Evolutionary conservation across 2,888 invertebrate genomes (phyloP).

Genomic region (Heliothis peltigera): DNA sequence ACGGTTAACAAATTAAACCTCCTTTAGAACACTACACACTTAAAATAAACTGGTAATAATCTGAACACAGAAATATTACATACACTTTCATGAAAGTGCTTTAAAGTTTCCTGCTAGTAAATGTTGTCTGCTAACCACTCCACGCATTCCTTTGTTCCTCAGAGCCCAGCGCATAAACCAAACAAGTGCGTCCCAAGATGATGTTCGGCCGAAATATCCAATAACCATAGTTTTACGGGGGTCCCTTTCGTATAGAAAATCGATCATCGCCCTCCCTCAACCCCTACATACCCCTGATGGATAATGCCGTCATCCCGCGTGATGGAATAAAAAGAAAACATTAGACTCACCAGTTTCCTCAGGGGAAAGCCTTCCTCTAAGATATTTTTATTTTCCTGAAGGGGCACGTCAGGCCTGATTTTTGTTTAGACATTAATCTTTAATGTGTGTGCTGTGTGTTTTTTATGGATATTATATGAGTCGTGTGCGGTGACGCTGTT

Average conservation of each 20-base stretch:
- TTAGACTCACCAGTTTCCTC: conserved; percentile 79
- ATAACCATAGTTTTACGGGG: conserved; percentile 87
- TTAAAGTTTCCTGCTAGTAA: not conserved
- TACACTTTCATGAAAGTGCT: not conserved
- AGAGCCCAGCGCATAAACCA: conserved; percentile 72
- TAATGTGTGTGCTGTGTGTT: conserved; percentile 68
- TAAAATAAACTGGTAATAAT: too few relatives aligned
- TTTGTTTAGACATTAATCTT: conserved; percentile 74
- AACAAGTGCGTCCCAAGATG: conserved; percentile 77
- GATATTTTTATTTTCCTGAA: conserved; percentile 75
- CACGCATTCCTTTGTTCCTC: conserved; percentile 57
- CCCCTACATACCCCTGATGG: conserved; percentile 74
- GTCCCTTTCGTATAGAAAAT: conserved; percentile 79
- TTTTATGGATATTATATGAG: conserved; percentile 39
- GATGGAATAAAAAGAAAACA: conserved; percentile 88
- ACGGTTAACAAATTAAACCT: too few relatives aligned
- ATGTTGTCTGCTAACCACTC: conserved; percentile 45
- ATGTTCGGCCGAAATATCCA: conserved; percentile 82
- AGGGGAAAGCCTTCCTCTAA: conserved; percentile 74
- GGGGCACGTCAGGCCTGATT: conserved; percentile 81
- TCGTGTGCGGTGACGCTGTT: conserved; percentile 23
- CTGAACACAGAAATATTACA: too few relatives aligned
- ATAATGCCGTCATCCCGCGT: conserved; percentile 81
- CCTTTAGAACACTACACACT: too few relatives aligned
- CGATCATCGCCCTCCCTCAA: conserved; percentile 76